Evolutionary conservation across 1,140 invertebrate genomes (phyloP).

Genomic region (Ephestia elutella): DNA sequence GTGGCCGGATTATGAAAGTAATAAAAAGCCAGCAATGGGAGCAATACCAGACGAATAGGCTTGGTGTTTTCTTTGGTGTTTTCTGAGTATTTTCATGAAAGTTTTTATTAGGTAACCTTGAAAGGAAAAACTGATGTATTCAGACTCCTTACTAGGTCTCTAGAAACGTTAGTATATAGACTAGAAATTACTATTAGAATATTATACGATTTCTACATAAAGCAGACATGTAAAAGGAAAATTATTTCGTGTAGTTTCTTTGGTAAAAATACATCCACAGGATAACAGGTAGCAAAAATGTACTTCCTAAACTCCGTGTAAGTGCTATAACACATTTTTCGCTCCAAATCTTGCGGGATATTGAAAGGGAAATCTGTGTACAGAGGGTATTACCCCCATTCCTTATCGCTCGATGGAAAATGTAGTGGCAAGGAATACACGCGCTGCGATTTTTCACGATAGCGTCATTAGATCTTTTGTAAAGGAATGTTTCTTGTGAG

Average conservation of each 20-base stretch:
- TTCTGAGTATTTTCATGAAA: neutral
- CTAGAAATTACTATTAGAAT: too few relatives aligned
- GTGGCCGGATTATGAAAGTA: neutral
- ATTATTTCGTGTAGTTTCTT: too few relatives aligned
- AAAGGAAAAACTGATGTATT: too few relatives aligned
- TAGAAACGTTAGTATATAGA: too few relatives aligned
- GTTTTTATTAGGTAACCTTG: too few relatives aligned
- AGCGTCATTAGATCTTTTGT: neutral
- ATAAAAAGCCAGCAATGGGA: neutral
- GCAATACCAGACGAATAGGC: neutral
- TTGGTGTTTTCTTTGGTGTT: neutral
- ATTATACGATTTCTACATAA: too few relatives aligned
- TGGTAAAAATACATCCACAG: neutral
- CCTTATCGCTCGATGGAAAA: neutral
- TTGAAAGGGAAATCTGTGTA: conserved; percentile 1
- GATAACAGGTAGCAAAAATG: neutral
- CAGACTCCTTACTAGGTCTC: too few relatives aligned
- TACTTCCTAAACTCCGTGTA: neutral
- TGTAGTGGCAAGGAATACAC: neutral
- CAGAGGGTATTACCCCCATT: neutral
- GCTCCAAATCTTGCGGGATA: neutral
- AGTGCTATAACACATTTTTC: neutral
- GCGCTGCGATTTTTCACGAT: neutral
- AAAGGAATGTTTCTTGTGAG: neutral
- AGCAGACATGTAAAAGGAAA: too few relatives aligned